Evolutionary conservation across 2,888 invertebrate genomes (phyloP).

Genomic region (Pilophorus perplexus): DNA sequence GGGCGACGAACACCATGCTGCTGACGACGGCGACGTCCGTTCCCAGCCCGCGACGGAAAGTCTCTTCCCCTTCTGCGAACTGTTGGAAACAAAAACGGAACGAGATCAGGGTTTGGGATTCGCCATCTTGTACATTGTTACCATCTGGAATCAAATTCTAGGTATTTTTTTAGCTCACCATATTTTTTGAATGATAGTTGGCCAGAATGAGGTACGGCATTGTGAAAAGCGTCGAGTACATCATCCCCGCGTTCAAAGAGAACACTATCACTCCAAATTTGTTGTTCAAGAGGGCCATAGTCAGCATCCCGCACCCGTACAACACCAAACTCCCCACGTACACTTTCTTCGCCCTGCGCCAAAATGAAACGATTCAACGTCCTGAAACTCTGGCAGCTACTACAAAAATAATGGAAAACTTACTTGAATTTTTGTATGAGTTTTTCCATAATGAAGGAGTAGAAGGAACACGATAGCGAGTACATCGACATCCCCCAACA

Average conservation of each 20-base stretch:
- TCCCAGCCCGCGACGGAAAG: slow-evolving; percentile 77
- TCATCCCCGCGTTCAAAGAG: slow-evolving; percentile 91
- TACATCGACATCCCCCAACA: slow-evolving; percentile 91
- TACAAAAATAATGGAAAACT: no score
- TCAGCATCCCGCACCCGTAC: slow-evolving; percentile 83
- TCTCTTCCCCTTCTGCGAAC: slow-evolving; percentile 57
- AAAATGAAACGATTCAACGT: slow-evolving; percentile 51
- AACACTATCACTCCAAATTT: slow-evolving; percentile 78
- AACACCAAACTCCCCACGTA: slow-evolving; percentile 86
- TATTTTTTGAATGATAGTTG: slow-evolving; percentile 87
- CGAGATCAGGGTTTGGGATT: no score
- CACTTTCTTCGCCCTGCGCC: slow-evolving; percentile 78
- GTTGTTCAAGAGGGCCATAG: slow-evolving; percentile 76
- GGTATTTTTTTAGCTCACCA: no score
- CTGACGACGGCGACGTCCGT: slow-evolving; percentile 93
- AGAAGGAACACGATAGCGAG: slow-evolving; percentile 84
- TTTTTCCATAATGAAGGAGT: slow-evolving; percentile 83
- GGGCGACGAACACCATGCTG: slow-evolving; percentile 94
- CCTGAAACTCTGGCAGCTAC: background rate
- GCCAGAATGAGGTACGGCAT: slow-evolving; percentile 94
- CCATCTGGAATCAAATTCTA: no score
- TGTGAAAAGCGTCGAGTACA: slow-evolving; percentile 96
- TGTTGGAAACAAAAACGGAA: slow-evolving; percentile 48
- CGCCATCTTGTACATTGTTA: no score
- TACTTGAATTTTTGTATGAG: slow-evolving; percentile 66